phyloP scores from a whole-genome alignment of 1,140 invertebrate species.

The Caenorhabditis tropicalis region DNA sequence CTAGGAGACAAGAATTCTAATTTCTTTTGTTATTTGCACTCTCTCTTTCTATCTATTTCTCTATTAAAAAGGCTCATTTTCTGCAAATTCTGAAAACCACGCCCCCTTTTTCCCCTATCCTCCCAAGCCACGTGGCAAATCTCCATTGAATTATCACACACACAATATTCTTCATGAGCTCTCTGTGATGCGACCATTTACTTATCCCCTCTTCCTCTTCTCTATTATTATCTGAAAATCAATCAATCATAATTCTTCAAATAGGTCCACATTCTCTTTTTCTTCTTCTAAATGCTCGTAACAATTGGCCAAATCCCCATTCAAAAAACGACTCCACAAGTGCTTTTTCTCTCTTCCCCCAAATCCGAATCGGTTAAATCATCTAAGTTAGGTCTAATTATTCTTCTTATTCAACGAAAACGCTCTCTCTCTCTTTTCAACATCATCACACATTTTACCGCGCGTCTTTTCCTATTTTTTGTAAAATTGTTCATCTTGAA shows the following conservation, averaged over 20 bases:
- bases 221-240: neutral
- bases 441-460: neutral
- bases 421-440: neutral
- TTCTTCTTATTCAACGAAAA: neutral
- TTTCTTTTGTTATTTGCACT: neutral
- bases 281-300: neutral
- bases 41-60: neutral
- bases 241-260: neutral
- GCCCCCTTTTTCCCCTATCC: too few species aligned
- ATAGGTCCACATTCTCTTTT: neutral
- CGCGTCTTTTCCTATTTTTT: neutral
- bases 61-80: neutral
- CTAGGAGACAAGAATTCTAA: conserved; percentile 49
- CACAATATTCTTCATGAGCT: neutral
- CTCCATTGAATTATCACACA: too few species aligned
- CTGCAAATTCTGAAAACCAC: neutral
- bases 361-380: neutral
- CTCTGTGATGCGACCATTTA: neutral
- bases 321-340: neutral
- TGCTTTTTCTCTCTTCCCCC: neutral
- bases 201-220: neutral
- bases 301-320: neutral
- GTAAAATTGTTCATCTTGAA: neutral
- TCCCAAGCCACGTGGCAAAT: too few species aligned
- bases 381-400: neutral